A percentile compares a stretch with the other conserved stretches of the same genome.
These are phyloP conservation scores for Murina feae DNA, from an alignment of 2,113 vertebrate genomes.

Conservation along the genomic window DNA sequence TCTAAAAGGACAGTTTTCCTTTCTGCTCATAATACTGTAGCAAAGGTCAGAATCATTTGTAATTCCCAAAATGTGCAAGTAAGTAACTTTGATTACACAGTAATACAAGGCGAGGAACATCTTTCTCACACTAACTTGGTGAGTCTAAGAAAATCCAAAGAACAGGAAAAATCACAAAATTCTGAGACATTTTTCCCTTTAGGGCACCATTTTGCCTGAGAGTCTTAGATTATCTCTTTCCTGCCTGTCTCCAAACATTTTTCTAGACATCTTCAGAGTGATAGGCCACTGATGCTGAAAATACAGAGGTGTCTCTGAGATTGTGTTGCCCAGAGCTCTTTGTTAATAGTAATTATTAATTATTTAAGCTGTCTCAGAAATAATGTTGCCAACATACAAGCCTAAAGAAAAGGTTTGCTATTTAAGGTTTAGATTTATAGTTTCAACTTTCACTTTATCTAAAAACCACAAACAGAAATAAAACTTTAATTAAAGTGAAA, in stretches of 20 bases:
- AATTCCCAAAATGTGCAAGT: neutral
- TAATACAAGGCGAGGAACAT: neutral
- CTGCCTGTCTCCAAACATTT: neutral
- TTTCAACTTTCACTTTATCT: neutral
- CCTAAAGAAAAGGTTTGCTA: neutral
- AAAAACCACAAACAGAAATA: neutral
- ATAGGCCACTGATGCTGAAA: neutral
- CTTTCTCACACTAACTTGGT: neutral
- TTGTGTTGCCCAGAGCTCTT: neutral
- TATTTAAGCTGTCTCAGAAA: neutral
- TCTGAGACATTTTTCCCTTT: neutral
- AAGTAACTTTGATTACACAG: constrained; percentile 16
- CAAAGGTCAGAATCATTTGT: constrained; percentile 46
- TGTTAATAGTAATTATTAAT: neutral
- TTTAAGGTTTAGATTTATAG: constrained; percentile 24
- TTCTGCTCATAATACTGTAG: constrained; percentile 28
- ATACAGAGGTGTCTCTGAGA: neutral
- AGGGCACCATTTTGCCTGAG: neutral
- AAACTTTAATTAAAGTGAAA: constrained; percentile 45
- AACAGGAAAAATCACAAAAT: neutral
- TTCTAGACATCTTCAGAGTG: neutral
- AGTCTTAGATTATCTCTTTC: neutral
- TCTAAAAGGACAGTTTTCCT: constrained; percentile 56
- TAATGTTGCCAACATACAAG: neutral
- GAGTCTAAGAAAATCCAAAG: neutral